Base-by-base conservation (phyloP, 2,797 vertebrate genomes). In the Champsocephalus esox region DNA sequence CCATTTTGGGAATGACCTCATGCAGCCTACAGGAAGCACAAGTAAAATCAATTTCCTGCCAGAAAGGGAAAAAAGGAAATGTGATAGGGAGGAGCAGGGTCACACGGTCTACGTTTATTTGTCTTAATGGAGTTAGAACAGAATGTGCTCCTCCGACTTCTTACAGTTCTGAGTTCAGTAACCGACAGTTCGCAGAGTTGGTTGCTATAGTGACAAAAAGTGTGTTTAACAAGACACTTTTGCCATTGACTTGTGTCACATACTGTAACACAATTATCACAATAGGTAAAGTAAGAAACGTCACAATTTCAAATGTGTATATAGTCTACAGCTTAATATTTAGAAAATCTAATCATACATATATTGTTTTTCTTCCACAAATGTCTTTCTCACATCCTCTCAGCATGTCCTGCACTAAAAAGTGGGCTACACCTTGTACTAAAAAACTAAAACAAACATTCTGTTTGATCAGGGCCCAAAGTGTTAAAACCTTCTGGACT, bases 31-130 rank as follows among this genome's bases (percentile, higher is more conserved):
- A 73, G 85, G 82, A 85, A 68, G 60, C 79, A 80, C 50, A 81
- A 68, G 76, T 79, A 79, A 86, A 85, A 87, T 57, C 73, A 51
- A 73, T 88, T 88, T 87, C 62, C 80, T 11, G 4, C 24, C 61
- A 74, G 52, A 73, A 74, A 63, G 55, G 55, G n/a, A 48, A 61
- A 57, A 50, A 46, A 58, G 81, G 75, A 87, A 87, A 81, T 68
- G 49, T 77, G 59, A 55, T n/a, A 34, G 56, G 41, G 51, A 58
- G 65, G 61, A 50, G 72, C 12, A 51, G 54, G 56, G 48, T 68
- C 34, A 38, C 34, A 38, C 8, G 1, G 34, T 38, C 46, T 17
- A 16, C 12, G 12, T 6, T 41, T 52, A 10, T n/a, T 65, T 51
- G 12, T 21, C n/a, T 21, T 16, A 10, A 7, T 52, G 12, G 41